These are phyloP conservation scores for Grantiella picta DNA, from an alignment of 2,113 vertebrate species.

Conservation along the genomic window DNA sequence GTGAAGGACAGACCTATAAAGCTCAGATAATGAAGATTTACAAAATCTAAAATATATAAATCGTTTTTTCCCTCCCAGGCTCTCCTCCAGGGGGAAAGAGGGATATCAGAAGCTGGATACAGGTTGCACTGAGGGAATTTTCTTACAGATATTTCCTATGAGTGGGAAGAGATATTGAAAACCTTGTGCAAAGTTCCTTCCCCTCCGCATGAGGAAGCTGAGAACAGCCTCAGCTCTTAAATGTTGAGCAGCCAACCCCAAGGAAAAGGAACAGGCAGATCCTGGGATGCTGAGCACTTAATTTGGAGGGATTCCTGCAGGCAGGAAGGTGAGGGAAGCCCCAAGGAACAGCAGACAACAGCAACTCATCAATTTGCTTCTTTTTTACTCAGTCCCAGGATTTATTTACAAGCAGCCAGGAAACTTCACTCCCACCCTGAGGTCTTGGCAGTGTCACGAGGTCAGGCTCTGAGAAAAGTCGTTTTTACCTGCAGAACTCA, in stretches of 20 bases:
- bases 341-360: neutral
- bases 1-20: neutral
- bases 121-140: neutral
- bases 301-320: neutral
- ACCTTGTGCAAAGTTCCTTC: neutral
- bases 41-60: neutral
- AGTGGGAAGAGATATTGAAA: neutral
- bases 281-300: neutral
- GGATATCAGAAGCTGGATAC: neutral
- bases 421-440: neutral
- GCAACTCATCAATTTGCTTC: neutral
- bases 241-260: neutral
- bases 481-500: neutral
- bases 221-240: neutral
- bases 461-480: neutral
- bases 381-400: neutral
- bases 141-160: neutral
- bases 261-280: neutral
- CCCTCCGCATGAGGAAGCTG: neutral
- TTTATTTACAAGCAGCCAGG: neutral
- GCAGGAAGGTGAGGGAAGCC: neutral
- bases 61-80: neutral
- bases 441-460: neutral
- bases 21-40: neutral
- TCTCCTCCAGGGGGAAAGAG: neutral